These are phyloP conservation scores for Sisyra terminalis DNA, from an alignment of 2,888 invertebrate genomes.

Conservation along the genomic window DNA sequence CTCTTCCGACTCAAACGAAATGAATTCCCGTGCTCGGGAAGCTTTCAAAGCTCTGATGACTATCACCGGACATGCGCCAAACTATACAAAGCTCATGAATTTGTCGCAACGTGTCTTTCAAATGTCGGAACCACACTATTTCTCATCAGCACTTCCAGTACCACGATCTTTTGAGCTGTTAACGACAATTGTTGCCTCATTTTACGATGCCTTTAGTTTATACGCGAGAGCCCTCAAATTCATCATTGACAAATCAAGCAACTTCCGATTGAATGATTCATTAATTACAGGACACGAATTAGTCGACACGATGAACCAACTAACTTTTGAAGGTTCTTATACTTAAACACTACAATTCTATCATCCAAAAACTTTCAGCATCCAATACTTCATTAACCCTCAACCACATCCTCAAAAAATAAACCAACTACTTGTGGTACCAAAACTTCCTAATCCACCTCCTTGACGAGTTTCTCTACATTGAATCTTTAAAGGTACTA, in stretches of 20 bases:
- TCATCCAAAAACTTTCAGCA: too few species aligned
- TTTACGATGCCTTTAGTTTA: slow-evolving; percentile 90
- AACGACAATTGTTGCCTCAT: slow-evolving; percentile 85
- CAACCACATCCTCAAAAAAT: too few species aligned
- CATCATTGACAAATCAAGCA: too few species aligned
- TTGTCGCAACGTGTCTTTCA: slow-evolving; percentile 52
- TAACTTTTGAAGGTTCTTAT: slow-evolving; percentile 53
- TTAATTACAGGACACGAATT: slow-evolving; percentile 67
- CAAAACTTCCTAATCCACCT: too few species aligned
- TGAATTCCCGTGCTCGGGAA: slow-evolving; percentile 66
- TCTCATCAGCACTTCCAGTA: background rate
- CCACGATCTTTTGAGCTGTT: slow-evolving; percentile 46
- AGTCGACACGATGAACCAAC: slow-evolving; percentile 71
- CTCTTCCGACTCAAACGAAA: slow-evolving; percentile 56
- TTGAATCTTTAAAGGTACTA: too few species aligned
- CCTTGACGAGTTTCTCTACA: too few species aligned
- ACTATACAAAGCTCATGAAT: slow-evolving; percentile 57
- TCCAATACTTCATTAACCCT: too few species aligned
- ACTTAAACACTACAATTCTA: too few species aligned
- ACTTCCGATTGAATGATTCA: slow-evolving; percentile 22
- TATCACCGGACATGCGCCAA: slow-evolving; percentile 69
- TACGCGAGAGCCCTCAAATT: slow-evolving; percentile 77
- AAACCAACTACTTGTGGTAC: too few species aligned
- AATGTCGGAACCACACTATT: slow-evolving; percentile 10
- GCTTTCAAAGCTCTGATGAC: slow-evolving; percentile 81